Percentiles rank a stretch among this genome's conserved stretches.
Evolutionary conservation across 2,797 vertebrate species (phyloP).

Genomic region (Acanthopagrus latus): DNA sequence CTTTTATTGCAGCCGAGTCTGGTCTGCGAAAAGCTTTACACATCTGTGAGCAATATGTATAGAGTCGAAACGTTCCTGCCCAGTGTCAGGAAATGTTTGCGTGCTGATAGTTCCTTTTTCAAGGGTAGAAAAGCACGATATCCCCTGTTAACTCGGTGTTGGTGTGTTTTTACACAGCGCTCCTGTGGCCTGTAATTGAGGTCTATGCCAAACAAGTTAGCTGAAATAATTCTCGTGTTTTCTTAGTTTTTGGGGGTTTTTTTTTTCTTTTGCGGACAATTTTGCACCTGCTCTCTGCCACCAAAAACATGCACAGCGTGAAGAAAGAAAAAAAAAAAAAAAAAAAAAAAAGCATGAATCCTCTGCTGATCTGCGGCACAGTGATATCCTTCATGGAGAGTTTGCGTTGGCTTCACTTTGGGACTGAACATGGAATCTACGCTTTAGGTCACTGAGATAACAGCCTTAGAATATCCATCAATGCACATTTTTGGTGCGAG

Average conservation of each 20-base stretch:
- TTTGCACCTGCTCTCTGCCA: constrained; percentile 60
- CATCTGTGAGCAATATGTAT: constrained; percentile 81
- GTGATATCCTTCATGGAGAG: neutral
- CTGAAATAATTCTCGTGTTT: constrained; percentile 34
- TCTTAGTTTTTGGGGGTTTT: neutral
- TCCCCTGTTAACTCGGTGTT: constrained; percentile 55
- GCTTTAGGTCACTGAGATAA: constrained; percentile 46
- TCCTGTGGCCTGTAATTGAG: constrained; percentile 29
- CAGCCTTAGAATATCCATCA: constrained; percentile 34
- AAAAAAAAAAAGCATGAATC: neutral
- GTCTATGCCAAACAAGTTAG: constrained; percentile 45
- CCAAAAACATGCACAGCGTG: neutral
- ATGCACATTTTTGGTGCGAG: constrained; percentile 20
- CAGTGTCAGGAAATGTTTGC: constrained; percentile 71
- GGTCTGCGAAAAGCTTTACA: constrained; percentile 60
- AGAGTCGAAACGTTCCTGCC: constrained; percentile 55
- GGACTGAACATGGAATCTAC: constrained; percentile 34
- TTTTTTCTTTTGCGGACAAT: constrained; percentile 4
- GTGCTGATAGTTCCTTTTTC: constrained; percentile 49
- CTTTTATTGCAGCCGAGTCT: constrained; percentile 51
- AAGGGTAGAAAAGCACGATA: constrained; percentile 61
- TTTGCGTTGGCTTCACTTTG: constrained; percentile 26
- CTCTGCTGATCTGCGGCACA: constrained; percentile 25
- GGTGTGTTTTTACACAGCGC: constrained; percentile 48
- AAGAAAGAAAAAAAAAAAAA: neutral